Conservation (phyloP, 2,888 invertebrate genomes). For the Microdon myrmicae region DNA sequence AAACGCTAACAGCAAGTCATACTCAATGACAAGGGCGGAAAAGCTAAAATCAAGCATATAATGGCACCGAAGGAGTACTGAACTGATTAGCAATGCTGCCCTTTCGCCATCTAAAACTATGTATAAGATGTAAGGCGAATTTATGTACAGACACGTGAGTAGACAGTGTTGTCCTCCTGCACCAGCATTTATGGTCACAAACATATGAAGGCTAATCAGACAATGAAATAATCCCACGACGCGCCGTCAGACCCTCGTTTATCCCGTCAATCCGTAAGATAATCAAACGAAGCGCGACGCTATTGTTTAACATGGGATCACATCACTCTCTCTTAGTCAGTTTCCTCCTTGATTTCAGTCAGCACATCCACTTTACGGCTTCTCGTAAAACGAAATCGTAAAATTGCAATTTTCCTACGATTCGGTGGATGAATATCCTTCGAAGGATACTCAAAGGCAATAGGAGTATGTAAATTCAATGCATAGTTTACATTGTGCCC, state of each 20-base stretch:
- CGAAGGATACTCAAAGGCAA: background rate
- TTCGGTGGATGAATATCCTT: conserved; percentile 12
- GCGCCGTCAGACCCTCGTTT: conserved; percentile 40
- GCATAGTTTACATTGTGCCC: conserved; percentile 41
- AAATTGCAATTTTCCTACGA: conserved; percentile 29
- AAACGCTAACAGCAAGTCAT: conserved; percentile 18
- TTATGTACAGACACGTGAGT: conserved; percentile 50
- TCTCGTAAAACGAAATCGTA: conserved; percentile 50
- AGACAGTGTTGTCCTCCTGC: conserved; percentile 17
- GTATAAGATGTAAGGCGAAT: conserved; percentile 29
- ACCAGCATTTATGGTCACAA: conserved; percentile 34
- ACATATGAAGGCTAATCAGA: conserved; percentile 51
- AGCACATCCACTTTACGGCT: conserved; percentile 47
- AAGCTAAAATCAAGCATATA: conserved; percentile 11
- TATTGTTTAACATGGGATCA: conserved; percentile 40
- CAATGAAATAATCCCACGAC: conserved; percentile 45
- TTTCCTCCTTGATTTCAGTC: background rate
- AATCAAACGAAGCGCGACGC: conserved; percentile 14
- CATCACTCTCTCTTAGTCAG: conserved; percentile 25
- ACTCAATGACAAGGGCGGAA: conserved; percentile 10
- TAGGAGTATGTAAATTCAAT: conserved; percentile 38
- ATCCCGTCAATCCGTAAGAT: conserved; percentile 38
- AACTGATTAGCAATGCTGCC: conserved; percentile 45
- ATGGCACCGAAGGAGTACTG: conserved; percentile 41
- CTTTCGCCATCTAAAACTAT: conserved; percentile 1